These are phyloP conservation scores for Xiphophorus birchmanni DNA, from an alignment of 2,797 vertebrate species.

Conservation along the genomic window DNA sequence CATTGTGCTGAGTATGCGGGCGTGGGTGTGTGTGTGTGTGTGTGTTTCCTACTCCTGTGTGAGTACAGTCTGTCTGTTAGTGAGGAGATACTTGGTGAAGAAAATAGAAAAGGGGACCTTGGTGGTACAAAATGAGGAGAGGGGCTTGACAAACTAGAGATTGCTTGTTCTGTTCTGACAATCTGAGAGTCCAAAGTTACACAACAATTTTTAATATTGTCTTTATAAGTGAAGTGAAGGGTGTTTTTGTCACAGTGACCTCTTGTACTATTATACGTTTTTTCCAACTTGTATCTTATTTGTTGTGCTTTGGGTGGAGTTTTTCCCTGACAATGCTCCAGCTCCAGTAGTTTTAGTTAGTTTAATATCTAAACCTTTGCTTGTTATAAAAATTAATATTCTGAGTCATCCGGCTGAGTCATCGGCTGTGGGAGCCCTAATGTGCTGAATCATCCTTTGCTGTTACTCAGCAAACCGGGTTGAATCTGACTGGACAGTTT, in stretches of 20 bases:
- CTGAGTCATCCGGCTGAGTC: background rate
- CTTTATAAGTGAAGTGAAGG: background rate
- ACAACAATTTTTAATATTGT: background rate
- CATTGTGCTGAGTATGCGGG: background rate
- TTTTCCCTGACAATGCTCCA: background rate
- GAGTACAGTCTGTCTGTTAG: conserved; percentile 19
- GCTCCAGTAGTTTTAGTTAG: background rate
- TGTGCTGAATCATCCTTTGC: background rate
- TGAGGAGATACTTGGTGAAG: background rate
- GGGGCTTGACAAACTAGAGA: background rate
- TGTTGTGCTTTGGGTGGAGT: background rate
- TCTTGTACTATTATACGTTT: background rate
- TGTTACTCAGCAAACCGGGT: background rate
- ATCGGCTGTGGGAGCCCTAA: background rate
- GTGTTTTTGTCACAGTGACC: background rate
- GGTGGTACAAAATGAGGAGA: conserved; percentile 6
- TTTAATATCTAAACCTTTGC: too few relatives aligned
- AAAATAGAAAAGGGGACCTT: background rate
- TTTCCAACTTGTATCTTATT: background rate
- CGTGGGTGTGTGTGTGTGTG: too few relatives aligned
- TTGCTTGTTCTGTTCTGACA: background rate
- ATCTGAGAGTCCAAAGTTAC: background rate
- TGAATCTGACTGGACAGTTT: background rate
- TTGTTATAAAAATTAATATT: background rate
- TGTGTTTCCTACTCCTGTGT: background rate